Base-by-base conservation (phyloP, 1,140 invertebrate genomes). In the Battus philenor region DNA sequence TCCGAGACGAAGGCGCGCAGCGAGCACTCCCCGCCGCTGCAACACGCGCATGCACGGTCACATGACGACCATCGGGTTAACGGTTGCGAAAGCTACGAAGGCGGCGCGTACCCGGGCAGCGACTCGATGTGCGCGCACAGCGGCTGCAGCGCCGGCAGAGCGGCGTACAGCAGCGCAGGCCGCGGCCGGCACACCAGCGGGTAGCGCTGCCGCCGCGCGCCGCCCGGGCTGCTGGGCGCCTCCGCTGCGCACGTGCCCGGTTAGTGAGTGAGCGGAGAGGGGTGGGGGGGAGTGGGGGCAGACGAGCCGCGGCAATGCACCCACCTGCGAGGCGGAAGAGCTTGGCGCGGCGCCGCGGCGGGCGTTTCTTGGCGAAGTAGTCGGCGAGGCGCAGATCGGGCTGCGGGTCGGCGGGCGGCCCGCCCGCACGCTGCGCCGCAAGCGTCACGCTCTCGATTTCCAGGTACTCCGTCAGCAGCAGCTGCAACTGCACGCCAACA, bases 381-480 rank as follows among this genome's bases (percentile, higher is more conserved):
- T 79, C 78, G 1, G 68, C 47, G 0, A 80, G 50, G 0, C 58
- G 47, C n/a, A 70, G 53, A 1, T 68, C 41, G 38, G 34, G 32
- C 34, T 0, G 43, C 17, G 16, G 33, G 16, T 36, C 33, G 33
- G 8, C 2, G 4, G 9, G 27, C 9, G 32, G 26, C 7, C 47
- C 44, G 22, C 26, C 33, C 10, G 54, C 44, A 1, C 64, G 59
- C 30, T 49, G 59, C 16, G 67, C 65, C 4, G 70, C 58, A 7
- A 75, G 45, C 17, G 44, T 68, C 38, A 79, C 73, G 32, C 73
- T 76, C 53, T 79, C 76, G 13, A 96, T 92, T 73, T 96, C 93
- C 45, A 97, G 81, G 84, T 96, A 96, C 63, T 96, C 93, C 22
- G 92, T 93, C 9, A 96, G 77, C 16, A 96, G 79, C 10, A 91